Evolutionary conservation across 2,888 invertebrate genomes (phyloP).

Genomic region (Notocelia uddmanniana): DNA sequence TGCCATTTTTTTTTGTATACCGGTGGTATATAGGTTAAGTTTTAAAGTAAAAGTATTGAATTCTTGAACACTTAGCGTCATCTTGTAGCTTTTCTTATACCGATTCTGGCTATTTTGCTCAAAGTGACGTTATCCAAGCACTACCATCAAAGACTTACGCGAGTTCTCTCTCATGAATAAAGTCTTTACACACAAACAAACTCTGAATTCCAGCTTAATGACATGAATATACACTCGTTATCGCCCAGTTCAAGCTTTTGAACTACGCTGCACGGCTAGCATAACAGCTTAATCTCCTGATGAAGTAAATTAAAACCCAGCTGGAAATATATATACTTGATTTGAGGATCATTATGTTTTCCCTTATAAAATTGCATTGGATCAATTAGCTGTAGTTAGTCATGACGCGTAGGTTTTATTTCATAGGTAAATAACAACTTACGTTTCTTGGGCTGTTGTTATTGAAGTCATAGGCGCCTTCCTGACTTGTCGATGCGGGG

Average conservation of each 20-base stretch:
- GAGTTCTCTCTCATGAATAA: slow-evolving; percentile 17
- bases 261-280: slow-evolving; percentile 14
- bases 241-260: slow-evolving; percentile 45
- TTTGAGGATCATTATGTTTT: neutral
- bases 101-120: neutral
- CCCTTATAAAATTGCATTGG: neutral
- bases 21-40: too few relatives aligned
- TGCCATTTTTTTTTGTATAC: too few relatives aligned
- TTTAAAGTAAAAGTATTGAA: too few relatives aligned
- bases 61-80: too few relatives aligned
- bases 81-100: too few relatives aligned
- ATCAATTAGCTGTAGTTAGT: too few relatives aligned
- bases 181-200: slow-evolving; percentile 18
- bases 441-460: too few relatives aligned
- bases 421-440: too few relatives aligned
- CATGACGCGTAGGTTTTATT: too few relatives aligned
- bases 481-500: too few relatives aligned
- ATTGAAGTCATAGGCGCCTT: too few relatives aligned
- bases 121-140: slow-evolving; percentile 1
- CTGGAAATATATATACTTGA: neutral
- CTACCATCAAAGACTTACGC: slow-evolving; percentile 5
- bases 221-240: slow-evolving; percentile 52
- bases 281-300: neutral
- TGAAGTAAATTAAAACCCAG: neutral
- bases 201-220: slow-evolving; percentile 17